Evolutionary conservation across 2,888 invertebrate genomes (phyloP).

Genomic region (Spialia ferax): DNA sequence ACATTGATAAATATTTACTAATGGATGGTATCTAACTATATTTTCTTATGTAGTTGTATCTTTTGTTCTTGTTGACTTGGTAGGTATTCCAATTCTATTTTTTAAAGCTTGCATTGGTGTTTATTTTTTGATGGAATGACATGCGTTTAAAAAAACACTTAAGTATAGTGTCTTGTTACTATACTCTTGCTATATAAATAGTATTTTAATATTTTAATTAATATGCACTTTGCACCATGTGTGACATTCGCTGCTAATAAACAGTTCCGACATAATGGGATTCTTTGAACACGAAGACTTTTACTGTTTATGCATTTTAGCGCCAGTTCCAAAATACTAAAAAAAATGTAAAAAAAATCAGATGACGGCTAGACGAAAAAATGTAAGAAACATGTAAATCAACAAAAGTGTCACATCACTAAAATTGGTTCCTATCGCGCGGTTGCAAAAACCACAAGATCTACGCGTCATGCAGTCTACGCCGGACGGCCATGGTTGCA

Average conservation of each 20-base stretch:
- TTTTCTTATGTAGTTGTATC: too few relatives aligned
- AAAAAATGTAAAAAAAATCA: neutral
- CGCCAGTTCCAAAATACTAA: neutral
- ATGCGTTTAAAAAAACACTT: too few relatives aligned
- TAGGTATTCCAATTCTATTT: too few relatives aligned
- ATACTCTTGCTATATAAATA: too few relatives aligned
- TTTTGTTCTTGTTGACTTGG: slow-evolving; percentile 4
- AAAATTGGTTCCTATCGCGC: slow-evolving; percentile 63
- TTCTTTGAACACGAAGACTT: neutral
- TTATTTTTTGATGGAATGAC: too few relatives aligned
- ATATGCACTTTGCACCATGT: too few relatives aligned
- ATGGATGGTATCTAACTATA: too few relatives aligned
- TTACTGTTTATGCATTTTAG: neutral
- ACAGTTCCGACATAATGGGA: too few relatives aligned
- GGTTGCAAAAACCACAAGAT: slow-evolving; percentile 76
- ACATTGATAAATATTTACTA: slow-evolving; percentile 22
- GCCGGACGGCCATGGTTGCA: slow-evolving; percentile 57
- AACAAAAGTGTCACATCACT: slow-evolving; percentile 56
- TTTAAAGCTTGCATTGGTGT: too few relatives aligned
- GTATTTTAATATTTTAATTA: too few relatives aligned
- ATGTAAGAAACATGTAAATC: neutral
- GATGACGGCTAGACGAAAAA: neutral
- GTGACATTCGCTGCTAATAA: too few relatives aligned
- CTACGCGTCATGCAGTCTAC: slow-evolving; percentile 81
- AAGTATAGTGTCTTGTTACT: too few relatives aligned